Evolutionary conservation across 2,888 invertebrate species (phyloP).

Genomic region (Chesias legatella): DNA sequence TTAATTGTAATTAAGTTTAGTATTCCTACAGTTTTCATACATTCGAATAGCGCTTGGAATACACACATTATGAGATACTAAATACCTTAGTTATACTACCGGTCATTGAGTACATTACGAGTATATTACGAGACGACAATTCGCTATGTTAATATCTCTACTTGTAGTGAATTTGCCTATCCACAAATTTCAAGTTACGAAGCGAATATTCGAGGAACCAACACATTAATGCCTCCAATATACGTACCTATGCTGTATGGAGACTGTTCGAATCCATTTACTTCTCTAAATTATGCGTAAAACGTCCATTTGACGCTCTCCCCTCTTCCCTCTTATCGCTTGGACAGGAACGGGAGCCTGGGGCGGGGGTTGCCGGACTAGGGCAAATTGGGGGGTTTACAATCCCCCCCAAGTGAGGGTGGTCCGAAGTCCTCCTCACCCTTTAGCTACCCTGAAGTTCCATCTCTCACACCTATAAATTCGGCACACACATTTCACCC

Average conservation of each 20-base stretch:
- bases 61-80: too few species aligned
- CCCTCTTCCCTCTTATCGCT: constrained; percentile 80
- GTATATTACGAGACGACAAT: too few species aligned
- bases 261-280: constrained; percentile 80
- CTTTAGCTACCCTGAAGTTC: constrained; percentile 80
- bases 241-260: constrained; percentile 65
- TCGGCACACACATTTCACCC: constrained; percentile 79
- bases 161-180: constrained; percentile 11
- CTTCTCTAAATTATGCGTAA: constrained; percentile 82
- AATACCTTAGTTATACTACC: too few species aligned
- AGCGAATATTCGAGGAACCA: constrained; percentile 26
- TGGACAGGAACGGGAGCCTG: constrained; percentile 76
- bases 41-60: too few species aligned
- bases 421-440: constrained; percentile 79
- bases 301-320: constrained; percentile 81
- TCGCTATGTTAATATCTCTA: constrained; percentile 4
- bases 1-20: too few species aligned
- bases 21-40: too few species aligned
- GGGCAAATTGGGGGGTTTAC: constrained; percentile 75
- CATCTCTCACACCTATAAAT: constrained; percentile 81
- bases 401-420: constrained; percentile 69
- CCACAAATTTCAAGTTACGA: constrained; percentile 14
- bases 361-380: constrained; percentile 78
- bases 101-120: too few species aligned
- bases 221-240: constrained; percentile 50